Evolutionary conservation across 2,797 vertebrate genomes (phyloP).

Genomic region (Intellagama lesueurii): DNA sequence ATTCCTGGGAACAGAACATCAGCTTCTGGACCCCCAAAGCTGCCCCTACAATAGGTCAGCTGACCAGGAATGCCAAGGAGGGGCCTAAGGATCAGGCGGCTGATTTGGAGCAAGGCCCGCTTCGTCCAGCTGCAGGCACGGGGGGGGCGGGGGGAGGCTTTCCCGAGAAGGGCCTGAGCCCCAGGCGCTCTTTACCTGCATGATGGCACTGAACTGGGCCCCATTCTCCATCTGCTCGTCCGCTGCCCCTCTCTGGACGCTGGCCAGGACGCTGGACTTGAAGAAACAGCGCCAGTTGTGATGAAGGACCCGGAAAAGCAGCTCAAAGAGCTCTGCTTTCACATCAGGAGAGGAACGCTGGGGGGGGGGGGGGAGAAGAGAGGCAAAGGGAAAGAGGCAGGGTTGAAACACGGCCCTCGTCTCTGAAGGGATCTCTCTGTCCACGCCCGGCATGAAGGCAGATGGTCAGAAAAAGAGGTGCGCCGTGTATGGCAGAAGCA

Average conservation of each 20-base stretch:
- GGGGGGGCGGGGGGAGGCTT: too few species aligned
- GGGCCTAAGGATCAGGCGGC: background rate
- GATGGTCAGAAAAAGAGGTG: background rate
- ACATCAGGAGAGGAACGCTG: conserved; percentile 95
- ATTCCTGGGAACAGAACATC: too few species aligned
- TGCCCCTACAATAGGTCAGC: background rate
- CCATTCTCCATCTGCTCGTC: conserved; percentile 97
- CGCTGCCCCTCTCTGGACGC: conserved; percentile 86
- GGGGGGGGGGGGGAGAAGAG: background rate
- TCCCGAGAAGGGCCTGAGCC: too few species aligned
- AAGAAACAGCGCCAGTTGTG: conserved; percentile 99
- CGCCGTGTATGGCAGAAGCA: background rate
- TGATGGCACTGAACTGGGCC: conserved; percentile 94
- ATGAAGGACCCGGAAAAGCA: conserved; percentile 95
- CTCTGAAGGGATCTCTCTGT: accelerated
- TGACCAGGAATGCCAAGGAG: background rate
- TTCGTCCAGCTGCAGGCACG: too few species aligned
- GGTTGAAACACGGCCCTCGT: too few species aligned
- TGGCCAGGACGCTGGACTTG: conserved; percentile 92
- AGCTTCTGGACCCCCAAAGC: too few species aligned
- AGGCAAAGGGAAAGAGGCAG: too few species aligned
- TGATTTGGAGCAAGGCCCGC: background rate
- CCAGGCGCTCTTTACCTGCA: conserved; percentile 84
- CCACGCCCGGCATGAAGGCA: background rate
- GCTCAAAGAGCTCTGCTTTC: conserved; percentile 94